Conservation (phyloP, 2,113 vertebrate genomes). For the Bubo scandiacus region DNA sequence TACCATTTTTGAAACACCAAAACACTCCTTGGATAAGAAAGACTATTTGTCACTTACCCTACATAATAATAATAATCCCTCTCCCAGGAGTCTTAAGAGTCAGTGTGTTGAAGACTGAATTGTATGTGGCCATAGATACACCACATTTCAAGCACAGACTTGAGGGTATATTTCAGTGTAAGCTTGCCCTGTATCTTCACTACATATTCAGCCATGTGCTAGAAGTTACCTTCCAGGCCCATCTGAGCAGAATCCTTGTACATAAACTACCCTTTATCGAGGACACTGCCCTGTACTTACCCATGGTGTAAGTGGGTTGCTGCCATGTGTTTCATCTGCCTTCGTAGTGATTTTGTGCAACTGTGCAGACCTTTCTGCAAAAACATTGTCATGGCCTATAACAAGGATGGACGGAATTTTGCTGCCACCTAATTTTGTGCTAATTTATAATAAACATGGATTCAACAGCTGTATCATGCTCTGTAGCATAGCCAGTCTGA, state of each 20-base stretch:
- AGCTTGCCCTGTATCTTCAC: not conserved
- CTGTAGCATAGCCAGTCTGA: not conserved
- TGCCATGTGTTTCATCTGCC: not conserved
- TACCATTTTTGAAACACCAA: not conserved
- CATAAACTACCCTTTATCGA: not conserved
- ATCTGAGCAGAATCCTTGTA: not conserved
- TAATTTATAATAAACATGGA: not conserved
- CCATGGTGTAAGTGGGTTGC: not conserved
- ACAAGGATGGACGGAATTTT: not conserved
- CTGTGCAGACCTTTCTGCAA: not conserved
- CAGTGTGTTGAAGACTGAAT: not conserved
- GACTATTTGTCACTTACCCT: not conserved
- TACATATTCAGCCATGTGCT: not conserved
- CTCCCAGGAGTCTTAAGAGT: not conserved
- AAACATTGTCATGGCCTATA: not conserved
- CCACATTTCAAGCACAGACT: not conserved
- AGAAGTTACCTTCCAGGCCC: not conserved
- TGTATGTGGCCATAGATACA: not conserved
- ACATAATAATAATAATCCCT: not conserved
- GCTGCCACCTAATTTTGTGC: not conserved
- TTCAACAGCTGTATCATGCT: not conserved
- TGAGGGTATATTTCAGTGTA: not conserved
- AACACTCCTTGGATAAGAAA: not conserved
- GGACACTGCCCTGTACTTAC: not conserved
- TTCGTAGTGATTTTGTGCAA: not conserved